These are phyloP conservation scores for Stomatorhinus ivindoensis DNA, from an alignment of 2,113 vertebrate genomes.

Conservation along the genomic window DNA sequence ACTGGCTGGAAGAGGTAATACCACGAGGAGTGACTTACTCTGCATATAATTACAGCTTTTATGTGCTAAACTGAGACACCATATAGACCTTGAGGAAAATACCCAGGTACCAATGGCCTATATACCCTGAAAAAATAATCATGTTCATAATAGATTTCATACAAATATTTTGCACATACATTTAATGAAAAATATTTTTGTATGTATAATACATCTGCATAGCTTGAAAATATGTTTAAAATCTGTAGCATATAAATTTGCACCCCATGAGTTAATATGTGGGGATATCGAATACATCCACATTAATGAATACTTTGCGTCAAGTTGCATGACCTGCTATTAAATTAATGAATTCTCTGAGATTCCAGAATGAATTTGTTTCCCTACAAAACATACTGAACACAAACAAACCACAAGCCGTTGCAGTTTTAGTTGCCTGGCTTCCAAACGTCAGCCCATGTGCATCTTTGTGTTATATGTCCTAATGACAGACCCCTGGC, in stretches of 20 bases:
- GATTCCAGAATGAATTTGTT: neutral
- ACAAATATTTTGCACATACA: neutral
- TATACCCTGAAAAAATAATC: neutral
- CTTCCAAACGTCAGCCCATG: neutral
- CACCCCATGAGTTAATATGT: neutral
- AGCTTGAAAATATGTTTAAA: neutral
- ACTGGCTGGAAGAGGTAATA: neutral
- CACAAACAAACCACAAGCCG: neutral
- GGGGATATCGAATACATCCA: neutral
- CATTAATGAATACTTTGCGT: neutral
- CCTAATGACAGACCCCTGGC: neutral
- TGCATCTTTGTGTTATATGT: neutral
- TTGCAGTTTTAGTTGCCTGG: neutral
- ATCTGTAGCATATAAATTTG: neutral
- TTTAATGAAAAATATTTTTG: neutral
- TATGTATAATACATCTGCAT: neutral
- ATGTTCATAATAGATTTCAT: neutral
- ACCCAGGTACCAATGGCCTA: neutral
- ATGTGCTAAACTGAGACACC: neutral
- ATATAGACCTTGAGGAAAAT: neutral
- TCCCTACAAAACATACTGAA: neutral
- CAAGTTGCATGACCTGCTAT: neutral
- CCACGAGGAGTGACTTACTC: neutral
- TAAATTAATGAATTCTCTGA: neutral
- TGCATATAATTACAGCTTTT: neutral